Conservation (phyloP, 1,140 invertebrate species). For the Neoseiulus cucumeris region DNA sequence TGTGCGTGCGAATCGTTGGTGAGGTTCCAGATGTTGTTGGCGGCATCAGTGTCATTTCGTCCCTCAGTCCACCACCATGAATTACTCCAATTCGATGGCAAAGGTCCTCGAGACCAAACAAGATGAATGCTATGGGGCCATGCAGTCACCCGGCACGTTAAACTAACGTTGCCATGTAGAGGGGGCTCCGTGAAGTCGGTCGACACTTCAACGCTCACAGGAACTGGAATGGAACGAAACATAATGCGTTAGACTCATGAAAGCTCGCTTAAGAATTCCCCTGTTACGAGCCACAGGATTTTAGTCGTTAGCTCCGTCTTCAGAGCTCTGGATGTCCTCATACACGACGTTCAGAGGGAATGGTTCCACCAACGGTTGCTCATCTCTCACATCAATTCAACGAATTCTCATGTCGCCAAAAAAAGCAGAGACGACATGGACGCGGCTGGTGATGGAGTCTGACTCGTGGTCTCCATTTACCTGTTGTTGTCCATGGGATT, state of each 20-base stretch:
- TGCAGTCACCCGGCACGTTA: constrained; percentile 16
- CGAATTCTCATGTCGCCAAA: no score
- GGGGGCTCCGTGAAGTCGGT: constrained; percentile 7
- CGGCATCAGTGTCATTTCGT: background rate
- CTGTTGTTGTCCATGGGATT: no score
- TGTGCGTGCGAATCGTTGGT: background rate
- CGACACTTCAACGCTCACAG: constrained; percentile 16
- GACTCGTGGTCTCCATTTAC: no score
- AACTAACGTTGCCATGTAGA: constrained; percentile 12
- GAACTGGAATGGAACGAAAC: constrained; percentile 16
- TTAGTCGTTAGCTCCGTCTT: no score
- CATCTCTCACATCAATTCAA: no score
- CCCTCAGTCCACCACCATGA: background rate
- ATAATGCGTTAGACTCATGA: background rate
- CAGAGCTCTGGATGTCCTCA: no score
- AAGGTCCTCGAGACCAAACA: background rate
- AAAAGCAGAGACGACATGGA: no score
- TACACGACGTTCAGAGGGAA: no score
- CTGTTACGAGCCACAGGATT: no score
- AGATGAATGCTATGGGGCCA: constrained; percentile 11
- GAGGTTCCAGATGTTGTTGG: background rate
- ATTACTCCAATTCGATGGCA: background rate
- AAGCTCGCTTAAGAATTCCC: no score
- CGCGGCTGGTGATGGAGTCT: no score
- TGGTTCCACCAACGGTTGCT: no score